These are phyloP conservation scores for Copidosoma floridanum DNA, from an alignment of 1,140 invertebrate species.

Conservation along the genomic window DNA sequence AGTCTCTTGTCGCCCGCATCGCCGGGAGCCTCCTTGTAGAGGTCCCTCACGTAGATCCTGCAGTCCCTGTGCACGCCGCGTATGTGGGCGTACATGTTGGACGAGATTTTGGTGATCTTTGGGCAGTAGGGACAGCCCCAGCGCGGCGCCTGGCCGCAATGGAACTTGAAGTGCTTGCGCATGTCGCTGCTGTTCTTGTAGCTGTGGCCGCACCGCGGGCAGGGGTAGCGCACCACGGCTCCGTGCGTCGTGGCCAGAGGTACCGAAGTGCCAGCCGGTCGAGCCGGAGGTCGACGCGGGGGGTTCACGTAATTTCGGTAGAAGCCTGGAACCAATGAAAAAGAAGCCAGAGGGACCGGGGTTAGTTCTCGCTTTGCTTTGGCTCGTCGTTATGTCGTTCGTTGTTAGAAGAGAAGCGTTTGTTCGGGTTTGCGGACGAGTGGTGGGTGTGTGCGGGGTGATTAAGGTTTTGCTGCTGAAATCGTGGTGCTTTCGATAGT, in stretches of 20 bases:
- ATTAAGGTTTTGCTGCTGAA: too few relatives aligned
- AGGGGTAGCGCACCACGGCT: conserved; percentile 27
- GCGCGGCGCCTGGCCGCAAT: conserved; percentile 75
- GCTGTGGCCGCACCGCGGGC: conserved; percentile 50
- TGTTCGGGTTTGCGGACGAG: too few relatives aligned
- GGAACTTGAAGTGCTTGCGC: conserved; percentile 70
- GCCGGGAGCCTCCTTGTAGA: conserved; percentile 23
- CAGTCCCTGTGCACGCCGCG: conserved; percentile 37
- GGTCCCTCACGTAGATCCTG: conserved; percentile 37
- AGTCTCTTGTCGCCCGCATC: too few relatives aligned
- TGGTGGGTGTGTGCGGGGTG: too few relatives aligned
- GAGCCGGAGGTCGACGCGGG: background rate
- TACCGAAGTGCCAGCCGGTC: background rate
- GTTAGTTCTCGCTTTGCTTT: too few relatives aligned
- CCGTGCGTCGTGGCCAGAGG: background rate
- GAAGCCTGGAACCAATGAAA: conserved; percentile 22
- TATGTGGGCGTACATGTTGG: conserved; percentile 47
- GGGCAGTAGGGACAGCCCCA: conserved; percentile 75
- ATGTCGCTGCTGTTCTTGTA: conserved; percentile 52
- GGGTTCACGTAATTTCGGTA: background rate
- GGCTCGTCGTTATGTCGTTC: too few relatives aligned
- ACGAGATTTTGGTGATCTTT: conserved; percentile 47
- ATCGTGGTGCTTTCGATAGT: too few relatives aligned
- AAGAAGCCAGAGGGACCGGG: conserved; percentile 8
- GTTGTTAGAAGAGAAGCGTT: too few relatives aligned